These are phyloP conservation scores for Cacatua alba DNA, from an alignment of 2,113 vertebrate species.

Conservation along the genomic window DNA sequence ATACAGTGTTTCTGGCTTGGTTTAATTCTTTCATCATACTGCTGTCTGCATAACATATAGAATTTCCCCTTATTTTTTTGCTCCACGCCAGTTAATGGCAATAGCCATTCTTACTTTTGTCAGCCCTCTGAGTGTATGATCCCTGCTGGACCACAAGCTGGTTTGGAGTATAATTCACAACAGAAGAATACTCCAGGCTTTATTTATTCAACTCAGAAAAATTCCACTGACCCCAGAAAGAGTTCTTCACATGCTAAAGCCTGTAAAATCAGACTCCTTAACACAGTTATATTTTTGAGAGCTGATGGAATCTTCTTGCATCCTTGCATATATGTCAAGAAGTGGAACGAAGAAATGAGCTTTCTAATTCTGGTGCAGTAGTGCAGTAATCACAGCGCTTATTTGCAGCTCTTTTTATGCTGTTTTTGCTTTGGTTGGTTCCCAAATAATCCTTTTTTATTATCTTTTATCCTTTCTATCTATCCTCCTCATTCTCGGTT, in stretches of 20 bases:
- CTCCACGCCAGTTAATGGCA: not conserved
- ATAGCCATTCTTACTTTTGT: not conserved
- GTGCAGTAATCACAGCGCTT: not conserved
- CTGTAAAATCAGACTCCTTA: not conserved
- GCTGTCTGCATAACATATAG: not conserved
- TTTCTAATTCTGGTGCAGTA: not conserved
- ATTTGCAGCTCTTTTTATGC: constrained; percentile 36
- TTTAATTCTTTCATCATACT: not conserved
- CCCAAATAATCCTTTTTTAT: constrained; percentile 60
- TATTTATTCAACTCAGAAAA: not conserved
- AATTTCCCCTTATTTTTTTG: not conserved
- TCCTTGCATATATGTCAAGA: not conserved
- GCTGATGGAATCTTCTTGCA: not conserved
- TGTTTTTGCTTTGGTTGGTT: constrained; percentile 1
- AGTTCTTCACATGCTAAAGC: not conserved
- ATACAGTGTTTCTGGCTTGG: not conserved
- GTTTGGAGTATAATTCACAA: not conserved
- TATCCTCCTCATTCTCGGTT: not conserved
- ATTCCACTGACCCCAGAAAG: not conserved
- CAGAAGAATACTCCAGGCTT: not conserved
- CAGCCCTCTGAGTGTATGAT: not conserved
- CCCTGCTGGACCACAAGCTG: not conserved
- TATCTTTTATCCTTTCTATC: constrained; percentile 38
- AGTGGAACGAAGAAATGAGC: not conserved
- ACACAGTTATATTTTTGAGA: not conserved